Percentiles rank a stretch among this genome's conserved stretches.
Evolutionary conservation across 2,888 invertebrate genomes (phyloP).

Genomic region (Keiferia lycopersicella): DNA sequence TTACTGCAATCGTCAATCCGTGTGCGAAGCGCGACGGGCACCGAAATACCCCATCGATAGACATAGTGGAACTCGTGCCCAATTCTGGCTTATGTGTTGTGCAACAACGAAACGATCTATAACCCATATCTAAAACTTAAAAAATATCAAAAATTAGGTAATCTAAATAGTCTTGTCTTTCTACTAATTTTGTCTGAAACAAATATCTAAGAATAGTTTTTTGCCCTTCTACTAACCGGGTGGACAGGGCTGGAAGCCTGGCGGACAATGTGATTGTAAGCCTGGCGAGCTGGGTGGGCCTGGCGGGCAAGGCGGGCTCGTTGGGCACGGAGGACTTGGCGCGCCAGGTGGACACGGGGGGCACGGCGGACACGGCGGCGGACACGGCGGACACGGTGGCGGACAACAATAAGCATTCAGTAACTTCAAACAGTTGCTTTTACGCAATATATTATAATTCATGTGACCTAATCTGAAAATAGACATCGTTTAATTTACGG

Average conservation of each 20-base stretch:
- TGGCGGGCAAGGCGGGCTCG: neutral
- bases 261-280: neutral
- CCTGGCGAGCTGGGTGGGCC: neutral
- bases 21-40: no score
- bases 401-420: neutral
- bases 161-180: no score
- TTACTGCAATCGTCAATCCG: no score
- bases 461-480: neutral
- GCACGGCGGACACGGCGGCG: constrained; percentile 30
- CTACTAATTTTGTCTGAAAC: no score
- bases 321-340: neutral
- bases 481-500: neutral
- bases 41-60: no score
- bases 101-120: no score
- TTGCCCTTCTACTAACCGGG: constrained; percentile 11
- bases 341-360: constrained; percentile 11
- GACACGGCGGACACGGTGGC: neutral
- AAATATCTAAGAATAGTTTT: no score
- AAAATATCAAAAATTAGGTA: no score
- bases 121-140: no score
- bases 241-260: constrained; percentile 27
- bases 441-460: neutral
- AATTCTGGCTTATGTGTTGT: no score
- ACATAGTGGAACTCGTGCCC: no score
- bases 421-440: neutral